These are phyloP conservation scores for Muscicapa comitata DNA, from an alignment of 2,797 vertebrate genomes.

Conservation along the genomic window DNA sequence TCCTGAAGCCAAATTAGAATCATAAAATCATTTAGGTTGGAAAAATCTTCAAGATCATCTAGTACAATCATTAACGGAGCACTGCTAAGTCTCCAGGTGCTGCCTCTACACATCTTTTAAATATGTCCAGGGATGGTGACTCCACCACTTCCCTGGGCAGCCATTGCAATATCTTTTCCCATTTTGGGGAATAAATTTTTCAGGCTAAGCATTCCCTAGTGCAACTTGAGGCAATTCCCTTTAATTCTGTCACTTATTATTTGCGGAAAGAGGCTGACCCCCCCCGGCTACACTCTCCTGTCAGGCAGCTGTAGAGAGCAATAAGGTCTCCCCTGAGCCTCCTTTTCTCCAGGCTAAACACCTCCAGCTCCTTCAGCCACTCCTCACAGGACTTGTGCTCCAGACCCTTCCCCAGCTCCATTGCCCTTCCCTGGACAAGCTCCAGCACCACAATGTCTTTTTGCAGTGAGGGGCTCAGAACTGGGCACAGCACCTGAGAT, in stretches of 20 bases:
- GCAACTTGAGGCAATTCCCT: not conserved
- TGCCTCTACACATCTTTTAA: not conserved
- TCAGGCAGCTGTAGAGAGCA: rapidly evolving
- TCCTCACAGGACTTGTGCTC: not conserved
- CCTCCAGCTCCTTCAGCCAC: not conserved
- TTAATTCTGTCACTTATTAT: not conserved
- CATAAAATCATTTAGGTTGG: not conserved
- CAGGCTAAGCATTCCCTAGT: not conserved
- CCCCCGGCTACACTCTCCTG: not conserved
- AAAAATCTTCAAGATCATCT: not conserved
- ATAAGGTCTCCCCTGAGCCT: not conserved
- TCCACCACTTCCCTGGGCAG: not conserved
- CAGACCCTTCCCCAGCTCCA: not conserved
- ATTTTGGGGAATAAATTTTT: not conserved
- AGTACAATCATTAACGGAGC: not conserved
- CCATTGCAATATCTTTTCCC: not conserved
- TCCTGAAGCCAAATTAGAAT: not conserved
- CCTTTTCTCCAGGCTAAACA: not conserved
- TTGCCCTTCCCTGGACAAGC: rapidly evolving
- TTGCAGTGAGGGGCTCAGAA: rapidly evolving
- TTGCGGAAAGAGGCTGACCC: rapidly evolving
- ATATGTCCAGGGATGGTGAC: no score
- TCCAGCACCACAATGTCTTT: not conserved
- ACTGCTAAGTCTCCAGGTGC: not conserved
- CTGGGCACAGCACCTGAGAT: rapidly evolving